Evolutionary conservation across 2,797 vertebrate genomes (phyloP).

Genomic region (Limosa lapponica): DNA sequence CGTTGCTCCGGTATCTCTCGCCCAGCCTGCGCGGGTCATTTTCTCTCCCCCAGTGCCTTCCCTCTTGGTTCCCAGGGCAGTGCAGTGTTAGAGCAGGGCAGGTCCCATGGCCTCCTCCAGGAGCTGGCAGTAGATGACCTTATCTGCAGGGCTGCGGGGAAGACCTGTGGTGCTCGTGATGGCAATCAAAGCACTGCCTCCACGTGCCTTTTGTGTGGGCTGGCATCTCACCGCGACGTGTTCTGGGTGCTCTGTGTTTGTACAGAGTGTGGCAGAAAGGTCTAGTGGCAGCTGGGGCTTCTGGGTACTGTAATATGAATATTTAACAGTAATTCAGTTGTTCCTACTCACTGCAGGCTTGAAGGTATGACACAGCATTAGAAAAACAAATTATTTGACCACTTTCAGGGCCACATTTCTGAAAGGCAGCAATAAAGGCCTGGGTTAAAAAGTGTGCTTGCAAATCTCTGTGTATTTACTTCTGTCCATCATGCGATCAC

Average conservation of each 20-base stretch:
- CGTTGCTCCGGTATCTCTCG: rapidly evolving
- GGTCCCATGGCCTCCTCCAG: neutral
- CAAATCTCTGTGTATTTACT: neutral
- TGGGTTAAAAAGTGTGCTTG: neutral
- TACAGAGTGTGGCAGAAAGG: neutral
- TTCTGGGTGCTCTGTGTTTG: neutral
- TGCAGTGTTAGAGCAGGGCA: rapidly evolving
- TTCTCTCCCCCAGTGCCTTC: rapidly evolving
- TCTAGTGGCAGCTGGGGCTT: neutral
- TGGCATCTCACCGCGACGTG: rapidly evolving
- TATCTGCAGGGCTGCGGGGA: neutral
- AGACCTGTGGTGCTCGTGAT: rapidly evolving
- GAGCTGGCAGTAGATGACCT: rapidly evolving
- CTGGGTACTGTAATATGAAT: neutral
- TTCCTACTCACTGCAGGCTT: slow-evolving; percentile 27
- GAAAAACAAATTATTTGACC: slow-evolving; percentile 52
- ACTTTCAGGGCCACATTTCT: neutral
- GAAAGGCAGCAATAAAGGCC: neutral
- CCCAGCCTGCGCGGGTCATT: rapidly evolving
- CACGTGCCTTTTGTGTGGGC: neutral
- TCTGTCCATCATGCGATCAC: neutral
- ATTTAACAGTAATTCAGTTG: slow-evolving; percentile 25
- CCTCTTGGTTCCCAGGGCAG: neutral
- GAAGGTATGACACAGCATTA: slow-evolving; percentile 48
- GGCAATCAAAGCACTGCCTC: neutral